These are phyloP conservation scores for Amphipyra tragopoginis DNA, from an alignment of 2,888 invertebrate species.

Conservation along the genomic window DNA sequence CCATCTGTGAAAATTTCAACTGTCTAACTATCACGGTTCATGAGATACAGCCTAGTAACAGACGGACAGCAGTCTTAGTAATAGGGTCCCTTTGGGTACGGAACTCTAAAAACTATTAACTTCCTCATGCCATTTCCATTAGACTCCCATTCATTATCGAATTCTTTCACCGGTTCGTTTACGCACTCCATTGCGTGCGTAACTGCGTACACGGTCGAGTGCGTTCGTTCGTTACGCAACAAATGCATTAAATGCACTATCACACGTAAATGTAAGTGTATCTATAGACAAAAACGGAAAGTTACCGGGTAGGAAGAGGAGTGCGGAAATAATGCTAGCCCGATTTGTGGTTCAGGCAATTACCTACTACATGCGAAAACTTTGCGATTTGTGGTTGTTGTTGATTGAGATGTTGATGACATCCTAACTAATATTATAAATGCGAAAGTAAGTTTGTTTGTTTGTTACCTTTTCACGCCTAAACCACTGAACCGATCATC, in stretches of 20 bases:
- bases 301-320: slow-evolving; percentile 58
- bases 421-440: no score
- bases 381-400: slow-evolving; percentile 1
- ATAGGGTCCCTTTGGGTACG: no score
- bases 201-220: slow-evolving; percentile 23
- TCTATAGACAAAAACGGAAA: slow-evolving; percentile 46
- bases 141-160: slow-evolving; percentile 24
- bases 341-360: slow-evolving; percentile 34
- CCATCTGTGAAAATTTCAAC: no score
- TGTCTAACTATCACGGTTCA: no score
- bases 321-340: slow-evolving; percentile 44
- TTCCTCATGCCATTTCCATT: slow-evolving; percentile 27
- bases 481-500: no score
- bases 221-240: slow-evolving; percentile 43
- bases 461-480: no score
- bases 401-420: no score
- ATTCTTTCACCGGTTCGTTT: slow-evolving; percentile 32
- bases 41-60: no score
- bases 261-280: slow-evolving; percentile 36
- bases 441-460: no score
- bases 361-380: slow-evolving; percentile 15
- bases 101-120: neutral
- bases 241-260: slow-evolving; percentile 39
- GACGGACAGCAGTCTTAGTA: no score
- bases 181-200: slow-evolving; percentile 38